Base-by-base conservation (phyloP, 2,113 vertebrate species). In the Heterocephalus glaber region DNA sequence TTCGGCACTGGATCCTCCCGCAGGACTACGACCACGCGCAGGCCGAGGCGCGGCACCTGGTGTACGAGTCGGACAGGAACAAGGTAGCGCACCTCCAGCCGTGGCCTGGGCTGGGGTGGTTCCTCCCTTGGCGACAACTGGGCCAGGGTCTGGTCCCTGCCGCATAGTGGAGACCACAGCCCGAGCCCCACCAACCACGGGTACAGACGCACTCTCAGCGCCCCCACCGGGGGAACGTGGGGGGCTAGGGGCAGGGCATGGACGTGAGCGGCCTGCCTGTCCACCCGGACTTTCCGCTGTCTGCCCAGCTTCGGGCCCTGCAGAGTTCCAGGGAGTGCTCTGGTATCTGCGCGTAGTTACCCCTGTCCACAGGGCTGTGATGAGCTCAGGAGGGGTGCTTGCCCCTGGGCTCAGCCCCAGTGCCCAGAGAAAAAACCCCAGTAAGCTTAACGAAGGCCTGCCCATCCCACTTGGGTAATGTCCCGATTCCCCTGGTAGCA, bases 1-100 rank as follows among this genome's bases (percentile, higher is more conserved):
- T 99, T 97, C 99, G 98, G 63, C 99, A 99, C 92, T 99, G 99
- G 99, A 99, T 99, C 97, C 99, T 99, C 90, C 99, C 99, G 3
- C 99, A 99, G 49, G 99, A 99, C 97, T 99, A 99, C 2, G 99
- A 99, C 97, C 99, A 99, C 0, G 99, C 99, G 0, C 99, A 99
- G 94, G 99, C 99, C 0, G 99, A 99, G 98, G 99, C 99, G 90
- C 98, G 99, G 92, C 99, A 99, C 95, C 98, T 99, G 86, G 98
- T 99, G 30, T 99, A 99, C 0, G 99, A 99, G 98, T 99, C 99
- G 0, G 99, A 99, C 97, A 98, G 98, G 68, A 98, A 99, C 98
- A 99, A 99, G 99, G 99, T 99, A 98, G 4, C 17, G 17, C 56
- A 17, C 3, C 56, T 58, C 14, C 16, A 17, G 17, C 16, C 17